Conservation (phyloP, 2,888 invertebrate genomes). For the Eupeodes latifasciatus region DNA sequence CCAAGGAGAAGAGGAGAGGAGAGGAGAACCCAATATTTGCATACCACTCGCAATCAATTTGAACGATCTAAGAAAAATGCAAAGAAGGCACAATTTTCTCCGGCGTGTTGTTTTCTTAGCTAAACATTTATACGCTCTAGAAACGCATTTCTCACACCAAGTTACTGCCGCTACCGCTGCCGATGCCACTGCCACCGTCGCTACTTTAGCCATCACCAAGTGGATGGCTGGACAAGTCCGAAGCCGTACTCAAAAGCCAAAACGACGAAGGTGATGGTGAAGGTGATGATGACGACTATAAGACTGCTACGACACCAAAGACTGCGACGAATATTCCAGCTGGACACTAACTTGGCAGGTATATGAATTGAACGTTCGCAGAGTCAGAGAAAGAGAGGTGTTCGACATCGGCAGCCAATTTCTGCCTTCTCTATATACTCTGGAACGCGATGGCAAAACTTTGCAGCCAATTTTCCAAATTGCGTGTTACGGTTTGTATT, state of each 20-base stretch:
- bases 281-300: neutral
- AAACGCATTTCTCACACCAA: slow-evolving; percentile 54
- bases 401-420: neutral
- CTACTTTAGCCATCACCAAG: too few species aligned
- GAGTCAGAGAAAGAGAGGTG: neutral
- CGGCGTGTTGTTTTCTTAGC: slow-evolving; percentile 70
- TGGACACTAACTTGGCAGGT: slow-evolving; percentile 14
- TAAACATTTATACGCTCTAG: slow-evolving; percentile 66
- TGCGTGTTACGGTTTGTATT: slow-evolving; percentile 60
- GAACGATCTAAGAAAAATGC: slow-evolving; percentile 70
- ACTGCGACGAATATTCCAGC: slow-evolving; percentile 33
- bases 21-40: slow-evolving; percentile 71
- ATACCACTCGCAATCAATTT: slow-evolving; percentile 67
- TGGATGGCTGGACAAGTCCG: too few species aligned
- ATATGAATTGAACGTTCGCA: neutral
- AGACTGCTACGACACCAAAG: slow-evolving; percentile 8
- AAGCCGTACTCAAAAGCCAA: neutral
- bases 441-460: slow-evolving; percentile 55
- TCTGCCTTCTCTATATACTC: slow-evolving; percentile 5
- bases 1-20: too few species aligned
- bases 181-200: too few species aligned
- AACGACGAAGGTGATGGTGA: slow-evolving; percentile 1
- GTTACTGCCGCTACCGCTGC: too few species aligned
- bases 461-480: slow-evolving; percentile 65
- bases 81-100: slow-evolving; percentile 65